These are phyloP conservation scores for Chelonoidis abingdonii DNA, from an alignment of 2,113 vertebrate genomes.

Conservation along the genomic window DNA sequence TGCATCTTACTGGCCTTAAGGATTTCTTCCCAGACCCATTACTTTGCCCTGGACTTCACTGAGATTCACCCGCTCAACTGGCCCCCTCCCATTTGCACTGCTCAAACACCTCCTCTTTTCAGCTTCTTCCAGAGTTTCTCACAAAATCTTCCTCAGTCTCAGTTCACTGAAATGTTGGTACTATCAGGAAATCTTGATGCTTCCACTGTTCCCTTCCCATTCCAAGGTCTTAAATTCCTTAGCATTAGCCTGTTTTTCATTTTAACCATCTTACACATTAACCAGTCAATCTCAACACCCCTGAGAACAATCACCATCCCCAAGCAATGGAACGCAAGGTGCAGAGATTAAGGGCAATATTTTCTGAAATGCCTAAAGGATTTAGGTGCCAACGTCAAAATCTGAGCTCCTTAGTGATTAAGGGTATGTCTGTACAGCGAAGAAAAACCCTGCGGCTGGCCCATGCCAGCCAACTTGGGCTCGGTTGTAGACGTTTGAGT, in stretches of 20 bases:
- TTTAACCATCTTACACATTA: neutral
- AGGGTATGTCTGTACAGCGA: too few species aligned
- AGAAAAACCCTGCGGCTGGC: too few species aligned
- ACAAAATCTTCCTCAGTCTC: neutral
- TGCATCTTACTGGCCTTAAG: neutral
- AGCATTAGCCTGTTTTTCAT: neutral
- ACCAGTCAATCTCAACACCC: neutral
- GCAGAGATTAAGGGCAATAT: neutral
- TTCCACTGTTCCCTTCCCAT: neutral
- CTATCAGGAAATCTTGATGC: neutral
- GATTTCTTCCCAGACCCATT: neutral
- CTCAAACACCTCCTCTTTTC: neutral
- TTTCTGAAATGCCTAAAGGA: neutral
- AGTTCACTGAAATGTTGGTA: neutral
- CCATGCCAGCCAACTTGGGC: too few species aligned
- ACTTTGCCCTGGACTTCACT: neutral
- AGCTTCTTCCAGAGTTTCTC: neutral
- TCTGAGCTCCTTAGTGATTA: neutral
- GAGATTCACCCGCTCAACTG: neutral
- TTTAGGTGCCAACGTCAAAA: neutral
- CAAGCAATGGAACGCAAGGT: too few species aligned
- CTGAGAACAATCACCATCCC: neutral
- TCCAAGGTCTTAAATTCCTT: neutral
- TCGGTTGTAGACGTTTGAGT: too few species aligned
- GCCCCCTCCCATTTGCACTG: neutral